Conservation (phyloP, 2,797 vertebrate species). For the Harpagifer antarcticus region DNA sequence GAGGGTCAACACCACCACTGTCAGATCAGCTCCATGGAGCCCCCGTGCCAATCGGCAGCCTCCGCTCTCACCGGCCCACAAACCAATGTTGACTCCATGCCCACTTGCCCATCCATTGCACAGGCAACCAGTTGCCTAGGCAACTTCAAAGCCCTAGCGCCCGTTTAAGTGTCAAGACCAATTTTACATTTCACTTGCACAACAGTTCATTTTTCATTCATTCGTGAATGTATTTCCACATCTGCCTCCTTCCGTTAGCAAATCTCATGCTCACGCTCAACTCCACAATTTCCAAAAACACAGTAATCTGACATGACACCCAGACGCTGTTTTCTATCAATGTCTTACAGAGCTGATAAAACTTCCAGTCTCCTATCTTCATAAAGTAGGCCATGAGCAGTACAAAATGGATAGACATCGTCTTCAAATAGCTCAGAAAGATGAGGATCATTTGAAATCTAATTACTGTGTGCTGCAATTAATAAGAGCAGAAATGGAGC, state of each 20-base stretch:
- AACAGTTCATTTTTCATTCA: slow-evolving; percentile 57
- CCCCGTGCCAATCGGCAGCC: slow-evolving; percentile 72
- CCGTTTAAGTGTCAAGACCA: slow-evolving; percentile 77
- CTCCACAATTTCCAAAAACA: slow-evolving; percentile 6
- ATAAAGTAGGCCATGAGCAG: slow-evolving; percentile 51
- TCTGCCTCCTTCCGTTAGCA: slow-evolving; percentile 22
- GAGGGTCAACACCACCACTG: slow-evolving; percentile 55
- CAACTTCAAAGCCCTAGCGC: slow-evolving; percentile 81
- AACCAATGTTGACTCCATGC: slow-evolving; percentile 81
- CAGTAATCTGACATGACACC: not conserved
- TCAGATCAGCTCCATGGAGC: slow-evolving; percentile 48
- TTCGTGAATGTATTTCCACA: slow-evolving; percentile 61
- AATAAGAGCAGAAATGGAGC: slow-evolving; percentile 21
- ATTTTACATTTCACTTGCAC: slow-evolving; percentile 70
- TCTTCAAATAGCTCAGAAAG: slow-evolving; percentile 56
- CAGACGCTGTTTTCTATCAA: slow-evolving; percentile 22
- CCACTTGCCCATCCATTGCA: slow-evolving; percentile 80
- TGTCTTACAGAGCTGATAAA: slow-evolving; percentile 9
- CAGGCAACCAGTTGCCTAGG: slow-evolving; percentile 87
- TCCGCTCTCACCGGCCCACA: slow-evolving; percentile 79
- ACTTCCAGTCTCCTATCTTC: slow-evolving; percentile 23
- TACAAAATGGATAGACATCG: slow-evolving; percentile 25
- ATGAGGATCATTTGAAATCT: slow-evolving; percentile 50
- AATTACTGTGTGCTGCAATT: slow-evolving; percentile 41
- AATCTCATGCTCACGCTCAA: slow-evolving; percentile 22